These are phyloP conservation scores for Poeciliopsis infans DNA, from an alignment of 2,797 vertebrate species.

Conservation along the genomic window DNA sequence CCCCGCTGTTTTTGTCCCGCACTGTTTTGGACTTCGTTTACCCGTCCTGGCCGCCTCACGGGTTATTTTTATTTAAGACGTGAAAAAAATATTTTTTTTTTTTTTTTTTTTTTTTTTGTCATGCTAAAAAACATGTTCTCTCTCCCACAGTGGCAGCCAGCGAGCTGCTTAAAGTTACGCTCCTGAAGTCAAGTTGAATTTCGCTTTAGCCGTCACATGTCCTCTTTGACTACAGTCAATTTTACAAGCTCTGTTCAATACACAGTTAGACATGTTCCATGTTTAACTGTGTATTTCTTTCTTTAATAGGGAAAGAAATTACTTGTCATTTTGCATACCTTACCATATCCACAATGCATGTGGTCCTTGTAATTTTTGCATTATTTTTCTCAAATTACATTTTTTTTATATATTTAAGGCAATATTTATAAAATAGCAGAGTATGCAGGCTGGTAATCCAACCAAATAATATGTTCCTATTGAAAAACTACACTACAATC, in stretches of 20 bases:
- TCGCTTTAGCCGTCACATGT: conserved; percentile 25
- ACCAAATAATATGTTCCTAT: neutral
- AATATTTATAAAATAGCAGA: neutral
- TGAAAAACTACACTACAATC: neutral
- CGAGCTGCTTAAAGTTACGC: conserved; percentile 21
- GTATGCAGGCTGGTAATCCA: neutral
- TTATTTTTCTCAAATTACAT: neutral
- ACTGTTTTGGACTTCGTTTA: too few relatives aligned
- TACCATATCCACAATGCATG: neutral
- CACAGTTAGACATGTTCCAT: neutral
- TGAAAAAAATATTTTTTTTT: too few relatives aligned
- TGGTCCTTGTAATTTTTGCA: neutral
- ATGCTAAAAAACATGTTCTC: conserved; percentile 35
- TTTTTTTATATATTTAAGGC: neutral
- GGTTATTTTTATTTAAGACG: too few relatives aligned
- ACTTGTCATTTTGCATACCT: neutral
- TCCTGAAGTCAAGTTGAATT: conserved; percentile 31
- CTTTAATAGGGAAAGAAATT: neutral
- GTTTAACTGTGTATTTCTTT: too few relatives aligned
- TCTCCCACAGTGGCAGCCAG: conserved; percentile 38
- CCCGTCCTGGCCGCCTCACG: too few relatives aligned
- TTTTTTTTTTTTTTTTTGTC: conserved; percentile 31
- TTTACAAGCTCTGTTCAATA: neutral
- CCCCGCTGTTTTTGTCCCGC: too few relatives aligned
- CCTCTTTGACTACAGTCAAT: neutral